phyloP scores from a whole-genome alignment of 2,888 invertebrate genomes.

The Lasioglossum pauxillum region DNA sequence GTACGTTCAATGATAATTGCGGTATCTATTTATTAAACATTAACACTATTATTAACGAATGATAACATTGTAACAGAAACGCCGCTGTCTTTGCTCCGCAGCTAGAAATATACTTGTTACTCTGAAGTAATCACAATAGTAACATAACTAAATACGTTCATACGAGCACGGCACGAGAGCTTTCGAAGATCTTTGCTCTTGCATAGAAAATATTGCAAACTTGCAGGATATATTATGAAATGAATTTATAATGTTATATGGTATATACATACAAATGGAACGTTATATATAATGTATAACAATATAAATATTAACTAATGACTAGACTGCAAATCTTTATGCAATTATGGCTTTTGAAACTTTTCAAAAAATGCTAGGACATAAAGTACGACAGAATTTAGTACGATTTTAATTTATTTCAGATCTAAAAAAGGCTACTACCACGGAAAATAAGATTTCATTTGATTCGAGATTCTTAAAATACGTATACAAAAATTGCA shows the following conservation, averaged over 20 bases:
- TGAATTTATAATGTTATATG: conserved; percentile 50
- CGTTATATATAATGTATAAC: conserved; percentile 47
- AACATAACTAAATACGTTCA: conserved; percentile 51
- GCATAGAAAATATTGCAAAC: conserved; percentile 53
- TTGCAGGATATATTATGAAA: conserved; percentile 42
- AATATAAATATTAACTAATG: conserved; percentile 39
- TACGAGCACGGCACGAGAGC: conserved; percentile 35
- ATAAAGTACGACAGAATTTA: too few species aligned
- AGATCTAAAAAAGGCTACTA: too few species aligned
- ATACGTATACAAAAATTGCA: too few species aligned
- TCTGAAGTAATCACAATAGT: conserved; percentile 58
- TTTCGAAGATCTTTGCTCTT: conserved; percentile 47
- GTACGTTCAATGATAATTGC: conserved; percentile 58
- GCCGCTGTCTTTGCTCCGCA: conserved; percentile 70
- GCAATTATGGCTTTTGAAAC: too few species aligned
- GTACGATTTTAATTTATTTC: too few species aligned
- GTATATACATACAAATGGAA: conserved; percentile 19
- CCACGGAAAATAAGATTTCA: too few species aligned
- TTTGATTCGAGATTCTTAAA: too few species aligned
- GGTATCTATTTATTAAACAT: conserved; percentile 64
- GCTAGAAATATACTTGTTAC: conserved; percentile 66
- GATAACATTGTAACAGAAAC: conserved; percentile 67
- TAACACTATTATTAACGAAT: conserved; percentile 65
- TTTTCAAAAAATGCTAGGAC: too few species aligned
- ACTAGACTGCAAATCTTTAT: not conserved